These are phyloP conservation scores for Slavum lentiscoides DNA, from an alignment of 2,888 invertebrate species.

Conservation along the genomic window DNA sequence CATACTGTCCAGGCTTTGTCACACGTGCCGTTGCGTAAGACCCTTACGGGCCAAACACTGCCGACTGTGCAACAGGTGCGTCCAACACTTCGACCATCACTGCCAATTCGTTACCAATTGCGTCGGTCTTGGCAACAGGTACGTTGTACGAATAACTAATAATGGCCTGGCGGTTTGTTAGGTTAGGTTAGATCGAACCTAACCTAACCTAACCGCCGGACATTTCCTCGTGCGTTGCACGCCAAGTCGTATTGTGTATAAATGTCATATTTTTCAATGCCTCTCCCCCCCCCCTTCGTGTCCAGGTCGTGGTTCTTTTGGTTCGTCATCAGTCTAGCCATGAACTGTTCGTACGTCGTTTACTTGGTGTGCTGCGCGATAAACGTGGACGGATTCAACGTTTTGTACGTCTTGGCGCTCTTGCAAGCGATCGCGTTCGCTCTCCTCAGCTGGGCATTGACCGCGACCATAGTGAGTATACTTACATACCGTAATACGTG, in stretches of 20 bases:
- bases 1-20: conserved; percentile 79
- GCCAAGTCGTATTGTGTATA: too few species aligned
- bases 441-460: conserved; percentile 83
- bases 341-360: conserved; percentile 84
- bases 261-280: too few species aligned
- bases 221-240: too few species aligned
- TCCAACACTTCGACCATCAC: conserved; percentile 90
- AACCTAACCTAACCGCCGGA: too few species aligned
- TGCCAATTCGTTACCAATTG: conserved; percentile 96
- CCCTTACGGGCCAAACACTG: conserved; percentile 90
- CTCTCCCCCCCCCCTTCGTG: not conserved
- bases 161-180: too few species aligned
- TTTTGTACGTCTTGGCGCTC: conserved; percentile 81
- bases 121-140: conserved; percentile 83
- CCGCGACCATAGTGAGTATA: conserved; percentile 79
- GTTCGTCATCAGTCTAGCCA: conserved; percentile 84
- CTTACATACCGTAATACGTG: not conserved
- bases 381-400: conserved; percentile 80
- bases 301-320: conserved; percentile 87
- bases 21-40: conserved; percentile 85
- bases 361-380: conserved; percentile 86
- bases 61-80: conserved; percentile 85
- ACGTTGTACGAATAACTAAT: conserved; percentile 47
- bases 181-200: too few species aligned
- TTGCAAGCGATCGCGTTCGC: conserved; percentile 83